Base-by-base conservation (phyloP, 2,888 invertebrate genomes). In the Piscicola geometra region DNA sequence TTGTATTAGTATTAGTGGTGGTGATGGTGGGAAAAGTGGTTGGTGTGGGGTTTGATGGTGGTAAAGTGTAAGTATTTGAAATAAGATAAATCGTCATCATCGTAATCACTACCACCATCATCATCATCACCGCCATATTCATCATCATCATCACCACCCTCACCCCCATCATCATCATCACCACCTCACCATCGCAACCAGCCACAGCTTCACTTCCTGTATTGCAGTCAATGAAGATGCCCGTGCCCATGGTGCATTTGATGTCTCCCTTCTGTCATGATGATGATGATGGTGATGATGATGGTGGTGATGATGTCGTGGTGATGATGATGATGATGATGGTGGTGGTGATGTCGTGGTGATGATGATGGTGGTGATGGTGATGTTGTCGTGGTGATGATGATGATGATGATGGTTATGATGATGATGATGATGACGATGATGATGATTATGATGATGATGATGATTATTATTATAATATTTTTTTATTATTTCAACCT, bases 181-280 rank as follows among this genome's bases (percentile, higher is more conserved):
- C 12, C 9, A 9, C 9, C 15, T 76, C 52, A 77, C 77, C 77
- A 3, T 71, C 68, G 18, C 66, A 33, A 69, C 93, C 92, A 0
- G 93, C 91, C 82, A 92, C 92, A 0, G 94, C 91, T 35, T 78
- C 81, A 33, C 75, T 79, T 15, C 84, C 84, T 15, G 83, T 84
- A 78, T 84, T 85, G 36, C 83, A 77, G 77, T 83, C 82, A 36
- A 84, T 76, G 76, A 84, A 85, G 25, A 83, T 82, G 3, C 84
- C 84, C 0, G 85, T 89, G 82, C 95, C 97, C 0, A 78, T 87
- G 84, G 97, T 96, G 84, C 92, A 93, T 86, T 98, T 98, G 0
- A 94, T 93, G 83, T 93, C 91, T 0, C 95, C 73, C 12, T 56
- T 12, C 67, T 67, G 67, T 12, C 9, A 64, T 28, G 12, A 64